Conservation (phyloP, 2,797 vertebrate genomes). For the Ara ararauna region DNA sequence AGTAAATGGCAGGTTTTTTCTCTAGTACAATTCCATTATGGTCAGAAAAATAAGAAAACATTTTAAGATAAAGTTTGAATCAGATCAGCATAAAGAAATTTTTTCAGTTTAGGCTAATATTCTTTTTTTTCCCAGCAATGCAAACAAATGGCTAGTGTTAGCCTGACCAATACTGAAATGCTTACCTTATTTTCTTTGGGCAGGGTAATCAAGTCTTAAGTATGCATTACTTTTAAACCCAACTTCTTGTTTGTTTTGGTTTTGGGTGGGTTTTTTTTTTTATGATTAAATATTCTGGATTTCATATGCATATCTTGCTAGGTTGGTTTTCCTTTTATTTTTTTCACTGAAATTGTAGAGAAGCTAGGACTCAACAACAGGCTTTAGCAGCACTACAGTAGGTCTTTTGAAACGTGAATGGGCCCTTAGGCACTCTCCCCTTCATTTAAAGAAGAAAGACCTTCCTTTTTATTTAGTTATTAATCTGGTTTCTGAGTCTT, state of each 20-base stretch:
- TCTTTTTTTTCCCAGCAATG: not conserved
- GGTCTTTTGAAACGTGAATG: not conserved
- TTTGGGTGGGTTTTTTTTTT: not conserved
- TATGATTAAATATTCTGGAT: not conserved
- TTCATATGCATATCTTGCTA: not conserved
- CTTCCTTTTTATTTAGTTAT: not conserved
- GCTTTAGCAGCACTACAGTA: not conserved
- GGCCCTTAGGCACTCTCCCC: not conserved
- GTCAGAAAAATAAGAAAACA: conserved; percentile 6
- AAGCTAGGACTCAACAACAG: not conserved
- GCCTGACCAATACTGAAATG: not conserved
- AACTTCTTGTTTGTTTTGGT: not conserved
- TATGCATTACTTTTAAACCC: not conserved
- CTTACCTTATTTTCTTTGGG: not conserved
- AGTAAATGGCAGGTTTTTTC: not conserved
- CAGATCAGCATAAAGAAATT: not conserved
- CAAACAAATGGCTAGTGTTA: not conserved
- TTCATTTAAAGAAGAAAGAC: not conserved
- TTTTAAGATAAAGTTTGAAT: not conserved
- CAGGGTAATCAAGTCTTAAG: not conserved
- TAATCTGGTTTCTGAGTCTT: not conserved
- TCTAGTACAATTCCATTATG: not conserved
- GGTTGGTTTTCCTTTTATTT: not conserved
- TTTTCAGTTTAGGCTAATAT: not conserved
- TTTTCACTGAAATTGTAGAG: not conserved